Evolutionary conservation across 2,113 vertebrate species (phyloP).

Genomic region (Sakesphorus luctuosus): DNA sequence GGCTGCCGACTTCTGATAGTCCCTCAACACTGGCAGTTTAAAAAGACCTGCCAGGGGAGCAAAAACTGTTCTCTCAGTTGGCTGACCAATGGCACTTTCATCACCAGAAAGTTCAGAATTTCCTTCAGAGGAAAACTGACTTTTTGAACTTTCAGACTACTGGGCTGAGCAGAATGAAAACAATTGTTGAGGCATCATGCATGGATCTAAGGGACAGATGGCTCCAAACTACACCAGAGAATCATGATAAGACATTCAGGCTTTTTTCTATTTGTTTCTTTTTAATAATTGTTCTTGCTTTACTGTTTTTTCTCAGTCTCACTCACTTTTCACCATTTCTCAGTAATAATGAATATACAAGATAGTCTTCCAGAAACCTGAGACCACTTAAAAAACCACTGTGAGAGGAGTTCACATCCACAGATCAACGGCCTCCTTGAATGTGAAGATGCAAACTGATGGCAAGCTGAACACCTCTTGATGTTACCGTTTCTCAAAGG

Average conservation of each 20-base stretch:
- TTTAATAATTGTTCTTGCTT: neutral
- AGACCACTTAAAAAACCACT: neutral
- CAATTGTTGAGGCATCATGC: neutral
- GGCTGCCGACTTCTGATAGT: neutral
- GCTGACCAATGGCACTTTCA: neutral
- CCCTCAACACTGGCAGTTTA: neutral
- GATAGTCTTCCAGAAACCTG: neutral
- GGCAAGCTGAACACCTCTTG: neutral
- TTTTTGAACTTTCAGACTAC: slow-evolving; percentile 31
- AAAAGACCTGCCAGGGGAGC: neutral
- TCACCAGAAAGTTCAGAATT: neutral
- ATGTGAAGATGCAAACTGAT: neutral
- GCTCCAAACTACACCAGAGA: neutral
- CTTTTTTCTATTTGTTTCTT: neutral
- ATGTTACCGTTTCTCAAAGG: neutral
- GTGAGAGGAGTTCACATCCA: neutral
- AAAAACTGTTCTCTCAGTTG: neutral
- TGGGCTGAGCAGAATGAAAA: slow-evolving; percentile 23
- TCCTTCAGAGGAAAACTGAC: neutral
- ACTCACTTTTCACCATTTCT: neutral
- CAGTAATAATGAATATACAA: neutral
- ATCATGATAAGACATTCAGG: neutral
- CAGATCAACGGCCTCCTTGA: neutral
- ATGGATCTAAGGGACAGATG: slow-evolving; percentile 15
- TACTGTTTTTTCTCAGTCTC: neutral